phyloP scores from a whole-genome alignment of 64 coral and sea anemone genomes.

The Exaiptasia diaphana region DNA sequence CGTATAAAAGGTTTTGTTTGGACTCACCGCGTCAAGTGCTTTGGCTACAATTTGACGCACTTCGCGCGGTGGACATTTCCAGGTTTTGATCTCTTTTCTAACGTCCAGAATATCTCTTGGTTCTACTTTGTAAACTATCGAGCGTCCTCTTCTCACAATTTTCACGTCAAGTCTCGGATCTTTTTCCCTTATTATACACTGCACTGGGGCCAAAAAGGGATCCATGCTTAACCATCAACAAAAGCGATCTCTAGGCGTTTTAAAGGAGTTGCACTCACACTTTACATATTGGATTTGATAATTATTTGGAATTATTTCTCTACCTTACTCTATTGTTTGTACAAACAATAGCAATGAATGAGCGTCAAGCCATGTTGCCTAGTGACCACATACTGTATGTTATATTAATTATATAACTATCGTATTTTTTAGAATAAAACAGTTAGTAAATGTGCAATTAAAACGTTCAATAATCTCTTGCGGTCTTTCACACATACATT shows the following conservation, averaged over 20 bases:
- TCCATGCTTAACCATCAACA: slow-evolving; percentile 30
- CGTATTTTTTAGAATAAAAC: too few relatives aligned
- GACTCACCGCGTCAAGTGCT: slow-evolving; percentile 16
- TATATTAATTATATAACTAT: too few relatives aligned
- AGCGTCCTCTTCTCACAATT: slow-evolving; percentile 68
- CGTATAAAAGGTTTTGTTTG: too few relatives aligned
- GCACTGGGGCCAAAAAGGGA: slow-evolving; percentile 49
- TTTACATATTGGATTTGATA: not conserved
- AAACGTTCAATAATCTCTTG: too few relatives aligned
- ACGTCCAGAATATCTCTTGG: slow-evolving; percentile 55
- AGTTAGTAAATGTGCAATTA: too few relatives aligned
- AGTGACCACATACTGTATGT: too few relatives aligned
- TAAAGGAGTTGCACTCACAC: not conserved
- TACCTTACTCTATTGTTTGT: not conserved
- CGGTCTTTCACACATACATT: too few relatives aligned
- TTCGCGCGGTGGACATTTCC: slow-evolving; percentile 18
- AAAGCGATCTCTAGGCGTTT: not conserved
- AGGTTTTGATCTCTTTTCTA: slow-evolving; percentile 58
- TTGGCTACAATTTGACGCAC: slow-evolving; percentile 44
- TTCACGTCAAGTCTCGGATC: slow-evolving; percentile 61
- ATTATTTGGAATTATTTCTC: not conserved
- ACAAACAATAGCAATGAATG: too few relatives aligned
- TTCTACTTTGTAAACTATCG: slow-evolving; percentile 67
- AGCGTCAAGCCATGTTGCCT: too few relatives aligned
- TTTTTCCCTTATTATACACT: slow-evolving; percentile 57